Conservation (phyloP, 2,888 invertebrate species). For the Zaprionus lineosus region DNA sequence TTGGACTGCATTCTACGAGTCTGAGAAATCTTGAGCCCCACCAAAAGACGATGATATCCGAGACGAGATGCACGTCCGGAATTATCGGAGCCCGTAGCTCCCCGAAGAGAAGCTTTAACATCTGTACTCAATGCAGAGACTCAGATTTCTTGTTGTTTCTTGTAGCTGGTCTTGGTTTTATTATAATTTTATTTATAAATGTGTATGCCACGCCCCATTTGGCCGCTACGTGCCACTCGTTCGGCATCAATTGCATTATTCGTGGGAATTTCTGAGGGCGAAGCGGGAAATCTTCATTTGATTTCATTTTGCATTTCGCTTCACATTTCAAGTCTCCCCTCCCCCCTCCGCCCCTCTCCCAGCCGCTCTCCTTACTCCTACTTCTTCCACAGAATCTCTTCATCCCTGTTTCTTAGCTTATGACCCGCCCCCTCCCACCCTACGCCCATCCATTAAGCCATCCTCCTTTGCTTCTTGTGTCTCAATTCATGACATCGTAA, state of each 20-base stretch:
- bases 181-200: not conserved
- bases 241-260: constrained; percentile 72
- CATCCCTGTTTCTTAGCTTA: too few relatives aligned
- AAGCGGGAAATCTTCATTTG: constrained; percentile 57
- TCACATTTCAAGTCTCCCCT: constrained; percentile 11
- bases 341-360: too few relatives aligned
- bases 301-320: constrained; percentile 5
- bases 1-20: too few relatives aligned
- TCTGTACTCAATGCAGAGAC: not conserved
- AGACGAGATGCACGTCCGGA: too few relatives aligned
- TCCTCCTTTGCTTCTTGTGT: not conserved
- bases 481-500: not conserved
- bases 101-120: not conserved
- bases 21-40: too few relatives aligned
- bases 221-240: constrained; percentile 51
- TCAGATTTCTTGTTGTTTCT: not conserved
- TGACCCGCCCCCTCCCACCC: too few relatives aligned
- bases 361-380: too few relatives aligned
- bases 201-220: constrained; percentile 48
- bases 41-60: too few relatives aligned
- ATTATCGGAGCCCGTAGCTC: too few relatives aligned
- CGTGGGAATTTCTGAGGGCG: constrained; percentile 46
- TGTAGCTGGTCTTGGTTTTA: not conserved
- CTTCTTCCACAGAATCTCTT: constrained; percentile 22
- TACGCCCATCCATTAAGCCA: too few relatives aligned